Conservation (phyloP, 1,140 invertebrate genomes). For the Drosophila equinoxialis region DNA sequence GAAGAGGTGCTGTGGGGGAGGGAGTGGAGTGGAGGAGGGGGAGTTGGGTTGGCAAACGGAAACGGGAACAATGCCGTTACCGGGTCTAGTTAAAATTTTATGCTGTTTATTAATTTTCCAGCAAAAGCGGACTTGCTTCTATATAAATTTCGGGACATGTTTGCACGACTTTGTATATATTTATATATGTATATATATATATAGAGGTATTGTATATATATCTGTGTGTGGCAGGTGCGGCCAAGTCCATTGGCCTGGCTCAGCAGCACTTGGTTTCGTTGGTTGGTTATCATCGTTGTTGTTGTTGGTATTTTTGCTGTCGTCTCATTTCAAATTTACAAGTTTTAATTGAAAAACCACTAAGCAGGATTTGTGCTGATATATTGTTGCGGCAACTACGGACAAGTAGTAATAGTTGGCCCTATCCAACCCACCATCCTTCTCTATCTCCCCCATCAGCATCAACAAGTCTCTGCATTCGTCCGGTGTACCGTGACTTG, state of each 20-base stretch:
- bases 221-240: slow-evolving; percentile 27
- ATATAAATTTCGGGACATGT: slow-evolving; percentile 16
- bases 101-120: slow-evolving; percentile 55
- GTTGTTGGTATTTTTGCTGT: slow-evolving; percentile 1
- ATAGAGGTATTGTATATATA: too few species aligned
- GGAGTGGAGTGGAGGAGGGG: neutral
- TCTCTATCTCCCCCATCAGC: neutral
- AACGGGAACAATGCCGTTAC: slow-evolving; percentile 8
- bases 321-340: slow-evolving; percentile 56
- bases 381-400: slow-evolving; percentile 49
- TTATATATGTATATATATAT: neutral
- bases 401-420: neutral
- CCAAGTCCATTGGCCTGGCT: slow-evolving; percentile 1
- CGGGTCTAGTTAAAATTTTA: slow-evolving; percentile 44
- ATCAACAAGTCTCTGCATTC: slow-evolving; percentile 35
- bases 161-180: slow-evolving; percentile 20
- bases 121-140: slow-evolving; percentile 17
- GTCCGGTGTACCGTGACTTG: slow-evolving; percentile 11
- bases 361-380: slow-evolving; percentile 57
- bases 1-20: neutral
- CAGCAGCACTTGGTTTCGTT: neutral
- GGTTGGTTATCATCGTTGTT: neutral
- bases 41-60: neutral
- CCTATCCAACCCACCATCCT: neutral
- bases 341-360: slow-evolving; percentile 61